Conservation (phyloP, 1,140 invertebrate species). For the Drosophila repleta region DNA sequence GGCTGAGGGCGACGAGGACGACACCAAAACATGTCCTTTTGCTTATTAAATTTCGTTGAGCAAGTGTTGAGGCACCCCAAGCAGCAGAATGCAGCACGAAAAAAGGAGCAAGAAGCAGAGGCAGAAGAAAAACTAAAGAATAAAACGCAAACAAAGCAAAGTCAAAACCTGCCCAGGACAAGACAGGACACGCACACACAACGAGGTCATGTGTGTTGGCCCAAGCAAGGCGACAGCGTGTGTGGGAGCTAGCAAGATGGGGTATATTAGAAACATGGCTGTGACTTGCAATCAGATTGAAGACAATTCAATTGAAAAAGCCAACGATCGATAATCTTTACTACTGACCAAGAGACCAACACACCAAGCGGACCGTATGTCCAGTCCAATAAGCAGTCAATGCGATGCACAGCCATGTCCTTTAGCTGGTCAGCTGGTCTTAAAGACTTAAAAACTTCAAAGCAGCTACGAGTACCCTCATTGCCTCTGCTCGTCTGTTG, state of each 20-base stretch:
- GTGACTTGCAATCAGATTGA: slow-evolving; percentile 75
- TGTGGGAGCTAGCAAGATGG: slow-evolving; percentile 18
- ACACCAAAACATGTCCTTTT: slow-evolving; percentile 74
- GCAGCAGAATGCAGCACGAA: slow-evolving; percentile 17
- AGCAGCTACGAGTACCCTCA: slow-evolving; percentile 5
- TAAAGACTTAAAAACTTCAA: slow-evolving; percentile 44
- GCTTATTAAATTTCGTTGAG: slow-evolving; percentile 79
- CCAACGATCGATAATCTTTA: slow-evolving; percentile 77
- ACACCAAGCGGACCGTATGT: slow-evolving; percentile 30
- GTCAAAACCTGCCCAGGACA: slow-evolving; percentile 46
- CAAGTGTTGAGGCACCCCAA: slow-evolving; percentile 66
- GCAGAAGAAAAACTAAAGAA: slow-evolving; percentile 2
- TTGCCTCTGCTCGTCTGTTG: not conserved
- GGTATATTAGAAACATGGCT: slow-evolving; percentile 26
- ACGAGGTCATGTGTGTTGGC: slow-evolving; percentile 4
- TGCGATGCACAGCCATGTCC: slow-evolving; percentile 27
- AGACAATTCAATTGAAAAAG: slow-evolving; percentile 84
- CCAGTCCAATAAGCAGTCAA: slow-evolving; percentile 15
- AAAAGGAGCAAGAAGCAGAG: slow-evolving; percentile 10
- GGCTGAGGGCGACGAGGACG: slow-evolving; percentile 30
- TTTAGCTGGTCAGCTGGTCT: slow-evolving; percentile 41
- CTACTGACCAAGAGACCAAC: slow-evolving; percentile 56
- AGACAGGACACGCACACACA: slow-evolving; percentile 33
- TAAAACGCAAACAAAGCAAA: slow-evolving; percentile 75
- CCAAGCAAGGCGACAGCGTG: not conserved